Evolutionary conservation across 2,888 invertebrate genomes (phyloP), one percentile per base, ranked within the genome.

Genomic region (Drosophila incognita): DNA sequence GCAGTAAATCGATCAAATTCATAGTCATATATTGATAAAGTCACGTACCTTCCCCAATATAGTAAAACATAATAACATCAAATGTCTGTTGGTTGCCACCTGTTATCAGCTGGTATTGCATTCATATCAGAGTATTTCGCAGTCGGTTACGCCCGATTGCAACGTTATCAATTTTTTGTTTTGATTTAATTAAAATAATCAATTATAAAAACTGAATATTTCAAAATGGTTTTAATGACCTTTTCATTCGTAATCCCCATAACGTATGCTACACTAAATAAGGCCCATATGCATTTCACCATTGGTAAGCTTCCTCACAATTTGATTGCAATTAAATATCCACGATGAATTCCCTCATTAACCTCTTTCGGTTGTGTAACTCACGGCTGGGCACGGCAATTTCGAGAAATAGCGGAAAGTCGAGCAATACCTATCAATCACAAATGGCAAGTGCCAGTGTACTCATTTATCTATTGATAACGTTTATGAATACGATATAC

Each of bases 191-290:
- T 46, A 4, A 24, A 46, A 2, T 21, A 24, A 24, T 15, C 18
- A 18, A 11, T 49, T 29, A 27, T 1, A 49, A 18, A 27, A 18
- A 18, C n/a, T 29, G 27, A 4, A 31, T 52, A 18, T 18, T 31
- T 33, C 24, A 5, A 36, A 18, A 13, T 8, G 5, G 33, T 33
- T n/a, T 15, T 2, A 48, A 27, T n/a, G 6, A 15, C 4, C 0
- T 29, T 13, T 29, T 42, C 49, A 52, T 10, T 24, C 24, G 8
- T 18, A 7, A 1, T 53, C 67, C 48, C 76, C 73, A 35, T 51
- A 38, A 73, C 54, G 78, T 76, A 76, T 77, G 76, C 76, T 61
- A 77, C 31, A 36, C 38, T 35, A 56, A 46, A 49, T 33, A 5
- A 4, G 24, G 2, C 1, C 8, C 38, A 21, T 40, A 21, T 13